phyloP scores from a whole-genome alignment of 2,888 invertebrate species.

The Scaptomyza polygonia region DNA sequence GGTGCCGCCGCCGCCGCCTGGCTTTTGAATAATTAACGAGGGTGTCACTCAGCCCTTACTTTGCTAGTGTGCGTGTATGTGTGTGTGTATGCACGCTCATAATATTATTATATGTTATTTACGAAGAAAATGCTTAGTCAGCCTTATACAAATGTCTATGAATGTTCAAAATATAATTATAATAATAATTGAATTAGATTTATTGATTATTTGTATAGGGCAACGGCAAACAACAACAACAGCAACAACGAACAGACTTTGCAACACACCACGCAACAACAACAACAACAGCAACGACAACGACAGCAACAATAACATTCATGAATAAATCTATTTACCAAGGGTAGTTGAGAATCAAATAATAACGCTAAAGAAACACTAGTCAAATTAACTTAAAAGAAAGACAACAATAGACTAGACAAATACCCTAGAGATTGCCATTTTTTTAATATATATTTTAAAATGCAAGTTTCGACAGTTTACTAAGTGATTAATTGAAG shows the following conservation, averaged over 20 bases:
- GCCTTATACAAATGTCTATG: slow-evolving; percentile 81
- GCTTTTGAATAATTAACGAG: slow-evolving; percentile 78
- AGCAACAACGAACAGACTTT: slow-evolving; percentile 20
- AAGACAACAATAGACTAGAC: not conserved
- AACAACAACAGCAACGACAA: slow-evolving; percentile 16
- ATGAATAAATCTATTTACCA: slow-evolving; percentile 63
- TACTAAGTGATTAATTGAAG: too few species aligned
- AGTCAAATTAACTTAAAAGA: slow-evolving; percentile 15
- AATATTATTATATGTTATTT: slow-evolving; percentile 81
- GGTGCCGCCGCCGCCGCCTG: slow-evolving; percentile 63
- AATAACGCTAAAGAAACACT: slow-evolving; percentile 56
- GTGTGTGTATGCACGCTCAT: slow-evolving; percentile 63
- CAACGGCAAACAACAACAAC: slow-evolving; percentile 21
- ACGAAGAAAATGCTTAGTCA: slow-evolving; percentile 80
- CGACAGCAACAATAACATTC: slow-evolving; percentile 27
- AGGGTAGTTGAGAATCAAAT: slow-evolving; percentile 65
- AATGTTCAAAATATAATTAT: slow-evolving; percentile 81
- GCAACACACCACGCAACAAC: slow-evolving; percentile 28
- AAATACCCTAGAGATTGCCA: slow-evolving; percentile 22
- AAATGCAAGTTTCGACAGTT: too few species aligned
- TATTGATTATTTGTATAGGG: slow-evolving; percentile 78
- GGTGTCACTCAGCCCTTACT: slow-evolving; percentile 70
- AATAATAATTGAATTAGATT: slow-evolving; percentile 81
- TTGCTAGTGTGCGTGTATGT: slow-evolving; percentile 12
- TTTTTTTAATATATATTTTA: too few species aligned